A percentile compares a stretch with the other conserved stretches of the same genome.
Evolutionary conservation across 2,797 vertebrate genomes (phyloP).

Genomic region (Vireo griseus): DNA sequence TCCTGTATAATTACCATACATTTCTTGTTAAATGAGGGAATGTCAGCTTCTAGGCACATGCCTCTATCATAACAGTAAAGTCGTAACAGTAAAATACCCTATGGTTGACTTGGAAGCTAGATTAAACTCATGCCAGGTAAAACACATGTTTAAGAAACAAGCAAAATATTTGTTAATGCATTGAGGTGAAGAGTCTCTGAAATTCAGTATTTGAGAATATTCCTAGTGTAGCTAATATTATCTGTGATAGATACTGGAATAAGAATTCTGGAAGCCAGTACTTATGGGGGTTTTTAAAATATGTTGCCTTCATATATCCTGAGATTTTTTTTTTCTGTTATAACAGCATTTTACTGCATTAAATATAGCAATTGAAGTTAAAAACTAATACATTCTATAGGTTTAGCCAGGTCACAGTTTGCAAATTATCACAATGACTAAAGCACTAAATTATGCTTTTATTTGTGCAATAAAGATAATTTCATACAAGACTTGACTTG

Average conservation of each 20-base stretch:
- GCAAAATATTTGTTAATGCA: neutral
- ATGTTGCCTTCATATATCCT: neutral
- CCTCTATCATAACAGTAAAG: neutral
- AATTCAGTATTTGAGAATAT: neutral
- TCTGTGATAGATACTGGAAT: neutral
- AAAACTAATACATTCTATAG: neutral
- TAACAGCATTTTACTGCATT: neutral
- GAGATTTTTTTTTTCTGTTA: neutral
- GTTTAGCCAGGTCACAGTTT: neutral
- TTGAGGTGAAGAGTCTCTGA: neutral
- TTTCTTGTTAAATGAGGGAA: neutral
- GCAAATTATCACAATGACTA: neutral
- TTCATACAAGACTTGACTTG: neutral
- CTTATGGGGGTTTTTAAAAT: neutral
- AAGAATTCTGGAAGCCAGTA: neutral
- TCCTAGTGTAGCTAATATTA: neutral
- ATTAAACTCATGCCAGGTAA: neutral
- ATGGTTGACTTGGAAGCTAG: neutral
- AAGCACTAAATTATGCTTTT: neutral
- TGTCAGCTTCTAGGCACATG: neutral
- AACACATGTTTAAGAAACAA: neutral
- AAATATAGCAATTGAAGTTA: neutral
- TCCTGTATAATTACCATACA: neutral
- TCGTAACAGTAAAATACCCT: neutral
- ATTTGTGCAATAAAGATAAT: neutral